Conservation (phyloP, 2,888 invertebrate genomes). For the Ornithoptera priamus region DNA sequence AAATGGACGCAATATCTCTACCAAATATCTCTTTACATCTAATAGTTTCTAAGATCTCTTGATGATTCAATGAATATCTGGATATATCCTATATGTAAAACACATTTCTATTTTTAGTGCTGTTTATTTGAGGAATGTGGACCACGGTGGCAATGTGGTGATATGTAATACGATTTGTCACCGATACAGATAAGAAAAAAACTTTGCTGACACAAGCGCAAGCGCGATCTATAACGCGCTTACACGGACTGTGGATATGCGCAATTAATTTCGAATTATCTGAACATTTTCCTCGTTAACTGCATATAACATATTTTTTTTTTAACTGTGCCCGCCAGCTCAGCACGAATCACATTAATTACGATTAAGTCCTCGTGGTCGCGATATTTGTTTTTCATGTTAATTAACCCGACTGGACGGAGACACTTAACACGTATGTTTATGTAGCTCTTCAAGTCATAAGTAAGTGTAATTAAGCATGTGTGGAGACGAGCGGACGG, state of each 20-base stretch:
- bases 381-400: constrained; percentile 28
- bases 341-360: constrained; percentile 11
- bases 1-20: no score
- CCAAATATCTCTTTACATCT: no score
- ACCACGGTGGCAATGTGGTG: background rate
- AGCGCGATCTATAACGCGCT: constrained; percentile 8
- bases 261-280: constrained; percentile 19
- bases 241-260: background rate
- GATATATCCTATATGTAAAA: no score
- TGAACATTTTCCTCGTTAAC: background rate
- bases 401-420: constrained; percentile 17
- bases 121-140: background rate
- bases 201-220: constrained; percentile 1
- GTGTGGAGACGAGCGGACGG: constrained; percentile 41
- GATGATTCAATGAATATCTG: no score
- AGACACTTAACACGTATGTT: constrained; percentile 20
- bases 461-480: constrained; percentile 45
- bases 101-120: no score
- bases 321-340: background rate
- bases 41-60: no score
- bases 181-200: constrained; percentile 14
- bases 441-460: constrained; percentile 34
- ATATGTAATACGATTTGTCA: constrained; percentile 6
- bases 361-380: constrained; percentile 15
- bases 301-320: background rate